phyloP scores from a whole-genome alignment of 2,797 vertebrate species.

The Anomalospiza imberbis region DNA sequence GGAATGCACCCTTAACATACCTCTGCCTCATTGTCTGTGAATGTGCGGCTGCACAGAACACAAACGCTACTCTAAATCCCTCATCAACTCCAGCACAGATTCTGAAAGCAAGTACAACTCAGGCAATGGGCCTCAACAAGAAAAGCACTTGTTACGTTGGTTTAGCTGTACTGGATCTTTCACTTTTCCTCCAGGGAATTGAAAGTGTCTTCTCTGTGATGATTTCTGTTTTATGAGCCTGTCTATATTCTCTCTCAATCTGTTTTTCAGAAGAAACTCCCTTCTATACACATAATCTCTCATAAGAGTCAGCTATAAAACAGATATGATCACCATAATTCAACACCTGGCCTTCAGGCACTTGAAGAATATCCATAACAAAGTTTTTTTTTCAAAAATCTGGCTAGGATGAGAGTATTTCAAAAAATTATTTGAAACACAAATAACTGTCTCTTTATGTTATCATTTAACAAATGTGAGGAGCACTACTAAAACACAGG shows the following conservation, averaged over 20 bases:
- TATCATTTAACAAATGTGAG: background rate
- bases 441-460: background rate
- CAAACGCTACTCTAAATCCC: background rate
- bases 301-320: background rate
- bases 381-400: background rate
- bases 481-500: background rate
- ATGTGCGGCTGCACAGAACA: background rate
- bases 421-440: background rate
- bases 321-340: background rate
- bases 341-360: background rate
- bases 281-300: background rate
- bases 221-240: background rate
- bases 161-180: background rate
- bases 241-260: background rate
- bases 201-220: background rate
- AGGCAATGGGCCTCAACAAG: background rate
- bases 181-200: background rate
- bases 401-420: background rate
- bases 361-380: background rate
- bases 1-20: rapidly evolving
- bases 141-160: background rate
- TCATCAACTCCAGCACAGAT: background rate
- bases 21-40: background rate
- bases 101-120: background rate
- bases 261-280: background rate